Evolutionary conservation across 2,888 invertebrate species (phyloP).

Genomic region (Agrochola macilenta): DNA sequence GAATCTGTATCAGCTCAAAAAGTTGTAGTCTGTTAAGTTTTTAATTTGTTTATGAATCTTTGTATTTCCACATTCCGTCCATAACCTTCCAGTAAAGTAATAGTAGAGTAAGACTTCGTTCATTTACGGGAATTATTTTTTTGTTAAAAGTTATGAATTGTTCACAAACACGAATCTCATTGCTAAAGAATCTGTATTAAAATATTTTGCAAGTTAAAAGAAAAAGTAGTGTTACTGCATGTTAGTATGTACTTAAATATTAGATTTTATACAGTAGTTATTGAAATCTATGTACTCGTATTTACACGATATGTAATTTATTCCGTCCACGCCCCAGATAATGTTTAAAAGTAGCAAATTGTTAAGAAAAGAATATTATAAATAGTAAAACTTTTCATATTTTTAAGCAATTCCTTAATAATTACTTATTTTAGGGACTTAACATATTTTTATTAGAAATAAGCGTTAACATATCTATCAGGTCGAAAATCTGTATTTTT

Average conservation of each 20-base stretch:
- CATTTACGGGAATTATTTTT: neutral
- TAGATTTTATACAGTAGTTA: neutral
- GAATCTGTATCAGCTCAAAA: constrained; percentile 31
- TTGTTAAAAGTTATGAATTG: neutral
- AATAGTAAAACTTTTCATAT: neutral
- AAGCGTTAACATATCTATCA: neutral
- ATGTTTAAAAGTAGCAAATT: constrained; percentile 10
- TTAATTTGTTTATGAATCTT: constrained; percentile 2
- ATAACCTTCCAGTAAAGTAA: neutral
- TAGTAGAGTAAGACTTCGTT: neutral
- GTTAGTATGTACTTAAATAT: constrained; percentile 17
- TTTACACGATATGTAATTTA: constrained; percentile 5
- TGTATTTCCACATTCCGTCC: constrained; percentile 33
- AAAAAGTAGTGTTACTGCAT: neutral
- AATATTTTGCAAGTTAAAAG: neutral
- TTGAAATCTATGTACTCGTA: neutral
- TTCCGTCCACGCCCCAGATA: constrained; percentile 55
- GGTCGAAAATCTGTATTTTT: constrained; percentile 32
- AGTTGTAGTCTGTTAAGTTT: neutral
- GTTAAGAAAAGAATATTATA: constrained; percentile 1
- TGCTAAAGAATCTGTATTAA: constrained; percentile 5
- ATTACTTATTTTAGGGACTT: too few relatives aligned
- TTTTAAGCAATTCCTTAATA: too few relatives aligned
- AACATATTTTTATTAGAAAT: neutral
- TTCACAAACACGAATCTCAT: constrained; percentile 34